Base-by-base conservation (phyloP, 1,140 invertebrate genomes). In the Araneus ventricosus region DNA sequence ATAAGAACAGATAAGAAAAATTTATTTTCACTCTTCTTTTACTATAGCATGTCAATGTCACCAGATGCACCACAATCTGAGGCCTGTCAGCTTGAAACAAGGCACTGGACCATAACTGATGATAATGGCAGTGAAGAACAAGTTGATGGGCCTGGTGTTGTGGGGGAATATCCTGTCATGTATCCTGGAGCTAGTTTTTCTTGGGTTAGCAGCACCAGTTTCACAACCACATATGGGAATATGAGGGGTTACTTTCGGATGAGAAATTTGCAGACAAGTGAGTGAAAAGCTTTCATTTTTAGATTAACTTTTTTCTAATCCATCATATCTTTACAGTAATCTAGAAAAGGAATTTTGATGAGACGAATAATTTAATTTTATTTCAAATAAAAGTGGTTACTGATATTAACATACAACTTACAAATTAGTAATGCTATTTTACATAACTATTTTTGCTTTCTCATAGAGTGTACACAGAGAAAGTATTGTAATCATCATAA, bases 101-200 rank as follows among this genome's bases (percentile, higher is more conserved):
- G 95, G 34, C 94, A 95, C 90, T 95, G 95, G 95, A 92, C 88
- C 67, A 94, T 95, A 70, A 95, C 94, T 37, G 94, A 95, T 94
- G 95, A 94, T 37, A 93, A 95, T 90, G 95, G 94, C 0, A 87
- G 90, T 20, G 95, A 94, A 79, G 95, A 95, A 70, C 88, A 70
- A 91, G 94, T 95, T n/a, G 92, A 94, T 94, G 95, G 95, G 22
- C 94, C 94, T 79, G 95, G 95, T 24, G 95, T 95, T 92, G 95
- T 95, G 24, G 95, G 95, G 10, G 94, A 95, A 84, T 95, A 94
- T 80, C 95, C 95, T 37, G 90, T 95, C 24, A 95, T 95, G 95
- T 94, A 80, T 70, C 95, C 95, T 39, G 95, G 95, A 17, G 92
- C 92, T 10, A 94, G 90, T 39, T 95, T 91, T 90, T 94, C 94